phyloP scores from a whole-genome alignment of 2,113 vertebrate genomes.

The Pongo pygmaeus region DNA sequence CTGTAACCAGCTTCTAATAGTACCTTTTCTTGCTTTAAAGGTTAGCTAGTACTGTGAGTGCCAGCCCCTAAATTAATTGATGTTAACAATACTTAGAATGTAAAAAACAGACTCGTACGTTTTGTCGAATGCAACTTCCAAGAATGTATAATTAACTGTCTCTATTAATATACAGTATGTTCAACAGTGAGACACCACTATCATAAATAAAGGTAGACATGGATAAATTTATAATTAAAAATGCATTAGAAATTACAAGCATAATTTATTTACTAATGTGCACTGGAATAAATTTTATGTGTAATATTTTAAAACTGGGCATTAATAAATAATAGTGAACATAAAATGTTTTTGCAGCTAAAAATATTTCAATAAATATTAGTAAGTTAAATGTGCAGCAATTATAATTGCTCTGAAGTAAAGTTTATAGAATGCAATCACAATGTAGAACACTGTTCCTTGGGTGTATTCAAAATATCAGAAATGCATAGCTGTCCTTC shows the following conservation, averaged over 20 bases:
- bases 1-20: background rate
- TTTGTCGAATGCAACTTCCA: constrained; percentile 78
- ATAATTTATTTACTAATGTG: constrained; percentile 85
- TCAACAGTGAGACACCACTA: constrained; percentile 74
- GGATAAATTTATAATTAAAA: constrained; percentile 85
- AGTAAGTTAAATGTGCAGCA: constrained; percentile 67
- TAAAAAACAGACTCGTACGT: constrained; percentile 61
- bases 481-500: constrained; percentile 33
- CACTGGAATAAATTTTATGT: constrained; percentile 80
- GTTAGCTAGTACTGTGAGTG: constrained; percentile 39
- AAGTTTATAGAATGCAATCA: constrained; percentile 56
- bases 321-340: constrained; percentile 84
- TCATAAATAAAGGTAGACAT: constrained; percentile 83
- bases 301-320: constrained; percentile 83
- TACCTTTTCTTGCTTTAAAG: constrained; percentile 54
- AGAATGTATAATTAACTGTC: constrained; percentile 81
- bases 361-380: constrained; percentile 82
- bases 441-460: constrained; percentile 29
- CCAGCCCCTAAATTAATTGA: constrained; percentile 59
- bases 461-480: constrained; percentile 36
- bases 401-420: constrained; percentile 57
- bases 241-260: constrained; percentile 85
- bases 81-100: constrained; percentile 65
- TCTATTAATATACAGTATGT: constrained; percentile 79
- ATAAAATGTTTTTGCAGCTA: constrained; percentile 80